Base-by-base conservation (phyloP, 2,888 invertebrate genomes). In the Mesorhabditis sp. region DNA sequence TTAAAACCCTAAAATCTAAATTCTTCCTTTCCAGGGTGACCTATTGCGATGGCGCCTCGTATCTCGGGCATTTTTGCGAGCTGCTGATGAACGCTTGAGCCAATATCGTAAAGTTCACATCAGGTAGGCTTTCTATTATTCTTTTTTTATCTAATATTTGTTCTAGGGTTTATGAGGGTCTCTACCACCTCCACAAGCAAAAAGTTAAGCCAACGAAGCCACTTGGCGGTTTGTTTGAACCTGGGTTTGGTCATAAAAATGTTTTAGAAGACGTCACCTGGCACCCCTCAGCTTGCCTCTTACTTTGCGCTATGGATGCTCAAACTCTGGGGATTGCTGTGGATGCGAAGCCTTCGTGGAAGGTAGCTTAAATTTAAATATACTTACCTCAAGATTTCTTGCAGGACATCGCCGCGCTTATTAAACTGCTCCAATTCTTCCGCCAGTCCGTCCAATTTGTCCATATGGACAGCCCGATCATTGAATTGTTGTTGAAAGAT, bases 401-500 rank as follows among this genome's bases (percentile, higher is more conserved):
- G 6, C 2, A 65, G 45, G 68, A 67, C 65, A 62, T 71, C 13
- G 43, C 69, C 42, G 76, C 79, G 15, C 72, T 81, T 62, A 69
- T 81, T 63, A 70, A 74, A 10, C 61, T 81, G 4, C 61, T 81
- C 42, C 68, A 76, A 7, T 69, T 75, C 42, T 81, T 81, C 71
- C 77, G 81, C 28, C 67, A 71, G 15, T 69, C 71, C 3, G 76
- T 78, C 15, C 74, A 80, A 65, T 72, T 78, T 43, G 69, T 81
- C 42, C 76, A 66, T 66, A 79, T 81, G 69, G 81, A 81, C 73
- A 73, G 79, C 45, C 81, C 81, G 4, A 71, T 81, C 6, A 76
- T 81, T 62, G 80, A 81, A 67, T 69, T 80, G 43, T 74, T 81
- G 4, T 74, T 81, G 45, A 79, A 79, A 61, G 77, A 81, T 70